phyloP scores from a whole-genome alignment of 2,797 vertebrate species.

The Poecilia wingei region DNA sequence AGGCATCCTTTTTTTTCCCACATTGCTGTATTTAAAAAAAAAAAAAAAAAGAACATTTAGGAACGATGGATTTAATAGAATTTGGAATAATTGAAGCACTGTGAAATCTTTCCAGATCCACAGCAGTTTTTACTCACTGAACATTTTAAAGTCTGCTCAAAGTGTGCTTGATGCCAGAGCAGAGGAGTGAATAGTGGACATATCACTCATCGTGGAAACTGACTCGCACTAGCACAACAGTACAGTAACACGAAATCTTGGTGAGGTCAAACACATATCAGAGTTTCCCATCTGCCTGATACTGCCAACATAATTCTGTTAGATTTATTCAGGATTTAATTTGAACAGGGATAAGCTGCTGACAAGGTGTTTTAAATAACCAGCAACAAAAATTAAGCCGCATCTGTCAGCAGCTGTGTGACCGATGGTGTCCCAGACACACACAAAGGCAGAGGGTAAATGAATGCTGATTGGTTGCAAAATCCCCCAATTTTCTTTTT shows the following conservation, averaged over 20 bases:
- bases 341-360: constrained; percentile 17
- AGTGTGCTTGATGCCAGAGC: constrained; percentile 7
- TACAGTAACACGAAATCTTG: constrained; percentile 4
- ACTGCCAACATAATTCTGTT: constrained; percentile 5
- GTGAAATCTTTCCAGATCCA: background rate
- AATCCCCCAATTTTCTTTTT: background rate
- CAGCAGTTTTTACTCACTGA: background rate
- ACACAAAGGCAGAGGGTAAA: constrained; percentile 21
- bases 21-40: background rate
- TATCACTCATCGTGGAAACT: constrained; percentile 22
- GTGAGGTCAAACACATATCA: background rate
- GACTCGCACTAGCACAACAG: constrained; percentile 12
- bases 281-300: constrained; percentile 4
- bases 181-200: constrained; percentile 12
- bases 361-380: constrained; percentile 43
- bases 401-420: constrained; percentile 54
- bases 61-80: background rate
- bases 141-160: background rate
- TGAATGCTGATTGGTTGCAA: background rate
- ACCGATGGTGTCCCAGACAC: constrained; percentile 20
- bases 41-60: too few relatives aligned
- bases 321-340: constrained; percentile 6
- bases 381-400: constrained; percentile 42
- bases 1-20: background rate
- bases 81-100: background rate